Conservation (phyloP, 2,113 vertebrate species). For the Saccopteryx bilineata region DNA sequence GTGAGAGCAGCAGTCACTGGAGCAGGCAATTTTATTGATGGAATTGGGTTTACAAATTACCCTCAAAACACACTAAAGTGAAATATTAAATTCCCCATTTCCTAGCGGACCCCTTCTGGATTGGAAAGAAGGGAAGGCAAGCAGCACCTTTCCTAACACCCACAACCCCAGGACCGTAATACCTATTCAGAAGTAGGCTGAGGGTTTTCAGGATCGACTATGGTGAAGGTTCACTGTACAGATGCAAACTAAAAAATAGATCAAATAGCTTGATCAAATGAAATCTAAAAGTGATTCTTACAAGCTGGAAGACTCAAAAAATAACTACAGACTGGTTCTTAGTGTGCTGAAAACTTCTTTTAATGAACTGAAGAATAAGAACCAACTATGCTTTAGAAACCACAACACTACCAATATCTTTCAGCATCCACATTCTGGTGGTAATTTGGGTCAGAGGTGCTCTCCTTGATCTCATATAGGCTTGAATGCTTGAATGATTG, state of each 20-base stretch:
- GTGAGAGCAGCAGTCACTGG: constrained; percentile 55
- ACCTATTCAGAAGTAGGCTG: neutral
- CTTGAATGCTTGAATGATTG: neutral
- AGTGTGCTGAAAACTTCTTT: neutral
- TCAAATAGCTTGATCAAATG: constrained; percentile 34
- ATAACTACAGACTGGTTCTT: neutral
- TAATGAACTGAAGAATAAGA: constrained; percentile 1
- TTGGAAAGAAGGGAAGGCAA: constrained; percentile 35
- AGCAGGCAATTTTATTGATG: constrained; percentile 68
- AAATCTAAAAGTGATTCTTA: neutral
- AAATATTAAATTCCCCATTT: constrained; percentile 68
- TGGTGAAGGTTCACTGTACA: neutral
- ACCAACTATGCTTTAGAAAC: neutral
- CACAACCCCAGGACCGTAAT: neutral
- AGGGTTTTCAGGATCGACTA: neutral
- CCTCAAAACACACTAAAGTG: constrained; percentile 38
- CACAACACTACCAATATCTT: neutral
- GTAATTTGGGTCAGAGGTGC: neutral
- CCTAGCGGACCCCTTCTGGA: constrained; percentile 17
- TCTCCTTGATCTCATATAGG: neutral
- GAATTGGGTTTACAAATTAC: constrained; percentile 68
- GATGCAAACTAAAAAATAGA: neutral
- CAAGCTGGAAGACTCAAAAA: neutral
- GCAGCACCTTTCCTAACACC: neutral
- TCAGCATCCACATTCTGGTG: neutral